Base-by-base conservation (phyloP, 1,140 invertebrate genomes). In the Cepaea nemoralis region DNA sequence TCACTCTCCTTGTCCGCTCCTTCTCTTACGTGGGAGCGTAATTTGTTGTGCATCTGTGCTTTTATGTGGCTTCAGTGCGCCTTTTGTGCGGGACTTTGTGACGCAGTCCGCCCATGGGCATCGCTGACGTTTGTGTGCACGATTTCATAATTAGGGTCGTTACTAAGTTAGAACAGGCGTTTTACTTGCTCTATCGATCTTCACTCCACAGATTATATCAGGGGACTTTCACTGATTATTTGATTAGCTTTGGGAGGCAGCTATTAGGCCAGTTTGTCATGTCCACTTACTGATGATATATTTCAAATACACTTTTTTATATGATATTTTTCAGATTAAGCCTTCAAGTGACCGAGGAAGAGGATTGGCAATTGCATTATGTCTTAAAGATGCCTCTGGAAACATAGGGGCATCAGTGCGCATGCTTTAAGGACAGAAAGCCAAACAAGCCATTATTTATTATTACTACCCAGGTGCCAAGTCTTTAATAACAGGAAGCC, bases 101-200 rank as follows among this genome's bases (percentile, higher is more conserved):
- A 40, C 37, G 6, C 35, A 12, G 69, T 22, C 69, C 69, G 27
- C 59, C 59, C 59, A 31, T 63, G 59, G 59, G 59, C 59, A 70
- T 19, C 69, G n/a, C 37, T 70, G 16, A n/a, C 39, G 35, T 75
- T 35, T 75, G 27, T 75, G 73, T 50, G 73, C 73, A 35, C 45
- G 48, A 45, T 66, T 59, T 35, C 33, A 37, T 77, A 77, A 77
- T 77, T 77, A 63, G 75, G 75, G 75, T 66, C 63, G 75, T 77
- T 77, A 77, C 48, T 63, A 59, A 77, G 55, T 55, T 77, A 24
- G 75, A 42, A 24, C 59, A 12, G 12, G 55, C 33, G 31, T 24
- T 37, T 77, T 77, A 77, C 50, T 35, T 55, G 50, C 50, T 63
- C 48, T 50, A 50, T 33, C 33, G 75, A 50, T 77, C 75, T 63